A percentile compares a stretch with the other conserved stretches of the same genome.
phyloP scores from a whole-genome alignment of 2,888 invertebrate genomes.

The Microchrysa polita region DNA sequence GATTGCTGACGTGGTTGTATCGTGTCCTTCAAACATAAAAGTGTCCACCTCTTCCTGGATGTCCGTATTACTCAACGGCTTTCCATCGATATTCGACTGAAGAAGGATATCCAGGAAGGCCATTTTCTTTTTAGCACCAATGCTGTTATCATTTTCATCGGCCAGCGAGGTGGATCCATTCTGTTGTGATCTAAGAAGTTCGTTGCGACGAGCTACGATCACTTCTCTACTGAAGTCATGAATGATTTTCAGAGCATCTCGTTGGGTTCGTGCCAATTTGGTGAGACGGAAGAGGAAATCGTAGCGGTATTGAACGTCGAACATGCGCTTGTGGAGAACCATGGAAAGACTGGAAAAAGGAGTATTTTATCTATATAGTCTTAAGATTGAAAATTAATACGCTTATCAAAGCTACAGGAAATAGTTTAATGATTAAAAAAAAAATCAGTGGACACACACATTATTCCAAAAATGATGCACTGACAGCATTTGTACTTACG shows the following conservation, averaged over 20 bases:
- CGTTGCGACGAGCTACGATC: conserved; percentile 65
- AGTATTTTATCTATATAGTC: background rate
- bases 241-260: conserved; percentile 64
- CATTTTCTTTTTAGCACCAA: conserved; percentile 70
- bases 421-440: background rate
- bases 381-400: background rate
- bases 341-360: conserved; percentile 57
- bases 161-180: conserved; percentile 13
- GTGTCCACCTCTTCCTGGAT: conserved; percentile 78
- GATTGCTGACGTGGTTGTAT: conserved; percentile 67
- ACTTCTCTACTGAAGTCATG: conserved; percentile 69
- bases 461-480: too few relatives aligned
- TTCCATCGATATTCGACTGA: conserved; percentile 69
- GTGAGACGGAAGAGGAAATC: conserved; percentile 65
- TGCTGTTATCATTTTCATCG: conserved; percentile 54
- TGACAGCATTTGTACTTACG: too few relatives aligned
- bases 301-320: conserved; percentile 60
- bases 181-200: conserved; percentile 56
- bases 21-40: conserved; percentile 75
- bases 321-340: conserved; percentile 62
- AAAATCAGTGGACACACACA: too few relatives aligned
- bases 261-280: conserved; percentile 68
- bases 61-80: conserved; percentile 68
- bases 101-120: conserved; percentile 76
- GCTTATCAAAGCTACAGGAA: background rate